Evolutionary conservation across 2,888 invertebrate genomes (phyloP).

Genomic region (Hydriomena furcata): DNA sequence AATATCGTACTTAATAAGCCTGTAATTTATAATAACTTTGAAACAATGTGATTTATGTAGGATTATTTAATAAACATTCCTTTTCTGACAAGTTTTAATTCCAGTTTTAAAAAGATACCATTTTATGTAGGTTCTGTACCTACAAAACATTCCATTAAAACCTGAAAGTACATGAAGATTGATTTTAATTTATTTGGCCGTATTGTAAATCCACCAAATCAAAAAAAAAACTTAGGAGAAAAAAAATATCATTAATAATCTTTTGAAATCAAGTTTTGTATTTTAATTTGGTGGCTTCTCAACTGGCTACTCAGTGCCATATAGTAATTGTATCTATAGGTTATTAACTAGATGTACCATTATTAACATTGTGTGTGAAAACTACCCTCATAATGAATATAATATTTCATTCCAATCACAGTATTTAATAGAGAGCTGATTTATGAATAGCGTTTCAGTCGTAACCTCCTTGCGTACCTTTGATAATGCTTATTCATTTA

Average conservation of each 20-base stretch:
- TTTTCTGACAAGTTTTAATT: slow-evolving; percentile 2
- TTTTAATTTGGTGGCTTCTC: slow-evolving; percentile 20
- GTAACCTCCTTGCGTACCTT: too few relatives aligned
- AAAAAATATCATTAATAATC: too few relatives aligned
- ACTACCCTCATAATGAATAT: not conserved
- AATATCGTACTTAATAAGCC: slow-evolving; percentile 1
- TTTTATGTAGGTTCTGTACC: not conserved
- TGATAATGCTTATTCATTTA: slow-evolving; percentile 8
- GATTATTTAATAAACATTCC: slow-evolving; percentile 14
- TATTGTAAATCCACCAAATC: slow-evolving; percentile 22
- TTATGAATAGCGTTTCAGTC: not conserved
- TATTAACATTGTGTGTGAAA: slow-evolving; percentile 16
- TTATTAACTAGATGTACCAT: slow-evolving; percentile 36
- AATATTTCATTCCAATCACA: not conserved
- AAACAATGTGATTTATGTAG: slow-evolving; percentile 23
- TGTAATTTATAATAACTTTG: slow-evolving; percentile 14
- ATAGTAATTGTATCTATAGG: slow-evolving; percentile 52
- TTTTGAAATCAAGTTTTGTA: not conserved
- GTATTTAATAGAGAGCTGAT: not conserved
- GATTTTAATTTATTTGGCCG: slow-evolving; percentile 9
- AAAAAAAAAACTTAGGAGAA: not conserved
- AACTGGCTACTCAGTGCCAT: slow-evolving; percentile 52
- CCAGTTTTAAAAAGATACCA: slow-evolving; percentile 7
- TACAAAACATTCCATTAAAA: slow-evolving; percentile 19
- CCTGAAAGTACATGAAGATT: slow-evolving; percentile 9